phyloP scores from a whole-genome alignment of 2,113 vertebrate species.

The Poeciliopsis turrubarensis region DNA sequence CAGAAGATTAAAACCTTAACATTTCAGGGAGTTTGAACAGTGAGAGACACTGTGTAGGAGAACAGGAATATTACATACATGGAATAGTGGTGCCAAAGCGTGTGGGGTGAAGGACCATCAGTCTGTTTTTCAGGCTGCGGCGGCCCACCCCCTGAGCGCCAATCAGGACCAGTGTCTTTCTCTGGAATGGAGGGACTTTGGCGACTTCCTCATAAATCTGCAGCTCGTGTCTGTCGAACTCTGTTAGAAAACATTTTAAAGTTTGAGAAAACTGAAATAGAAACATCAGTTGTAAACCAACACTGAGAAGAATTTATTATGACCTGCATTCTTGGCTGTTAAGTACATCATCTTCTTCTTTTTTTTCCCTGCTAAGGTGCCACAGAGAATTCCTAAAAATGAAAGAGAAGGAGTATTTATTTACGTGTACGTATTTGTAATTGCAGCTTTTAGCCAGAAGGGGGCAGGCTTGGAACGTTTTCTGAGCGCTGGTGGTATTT shows the following conservation, averaged over 20 bases:
- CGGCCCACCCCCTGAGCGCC: constrained; percentile 97
- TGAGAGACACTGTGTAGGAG: not conserved
- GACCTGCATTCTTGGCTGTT: constrained; percentile 96
- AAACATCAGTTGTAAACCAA: not conserved
- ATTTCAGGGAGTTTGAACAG: not conserved
- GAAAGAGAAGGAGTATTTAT: not conserved
- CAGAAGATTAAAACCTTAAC: too few relatives aligned
- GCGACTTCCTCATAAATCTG: constrained; percentile 98
- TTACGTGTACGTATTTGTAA: not conserved
- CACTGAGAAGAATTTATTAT: not conserved
- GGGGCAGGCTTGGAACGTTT: constrained; percentile 37
- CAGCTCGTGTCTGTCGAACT: constrained; percentile 98
- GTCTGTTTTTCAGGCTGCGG: constrained; percentile 95
- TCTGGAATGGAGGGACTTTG: constrained; percentile 96
- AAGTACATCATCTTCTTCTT: constrained; percentile 99
- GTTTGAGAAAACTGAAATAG: not conserved
- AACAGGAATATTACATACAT: constrained; percentile 74
- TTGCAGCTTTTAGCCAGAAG: constrained; percentile 45
- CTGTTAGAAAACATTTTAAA: constrained; percentile 69
- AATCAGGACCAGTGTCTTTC: constrained; percentile 95
- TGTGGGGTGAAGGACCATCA: constrained; percentile 90
- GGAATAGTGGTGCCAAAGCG: constrained; percentile 95
- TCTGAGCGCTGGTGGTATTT: not conserved
- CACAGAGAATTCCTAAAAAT: constrained; percentile 90
- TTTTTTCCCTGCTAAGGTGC: constrained; percentile 93